Evolutionary conservation across 1,140 invertebrate genomes (phyloP).

Genomic region (Nasonia vitripennis): DNA sequence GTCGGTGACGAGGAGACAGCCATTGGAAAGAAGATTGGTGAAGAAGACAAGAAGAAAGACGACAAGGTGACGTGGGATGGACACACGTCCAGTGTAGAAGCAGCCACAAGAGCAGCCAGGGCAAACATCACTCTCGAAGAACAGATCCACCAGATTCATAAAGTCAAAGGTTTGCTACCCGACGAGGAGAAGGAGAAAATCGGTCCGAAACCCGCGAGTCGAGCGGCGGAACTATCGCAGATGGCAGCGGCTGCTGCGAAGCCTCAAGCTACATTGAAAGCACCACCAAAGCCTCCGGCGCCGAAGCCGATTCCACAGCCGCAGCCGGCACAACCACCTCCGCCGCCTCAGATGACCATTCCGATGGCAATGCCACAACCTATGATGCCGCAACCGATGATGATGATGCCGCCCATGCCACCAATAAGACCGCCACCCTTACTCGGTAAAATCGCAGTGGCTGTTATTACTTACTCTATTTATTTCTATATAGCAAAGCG

Average conservation of each 20-base stretch:
- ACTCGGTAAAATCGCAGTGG: neutral
- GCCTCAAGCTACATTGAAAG: conserved; percentile 73
- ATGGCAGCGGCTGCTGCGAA: conserved; percentile 73
- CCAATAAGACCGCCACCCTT: conserved; percentile 80
- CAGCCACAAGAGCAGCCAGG: conserved; percentile 91
- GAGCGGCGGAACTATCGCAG: conserved; percentile 67
- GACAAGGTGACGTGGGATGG: conserved; percentile 98
- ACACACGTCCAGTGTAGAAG: conserved; percentile 96
- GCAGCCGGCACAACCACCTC: conserved; percentile 66
- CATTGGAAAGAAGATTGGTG: conserved; percentile 99
- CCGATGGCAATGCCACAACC: conserved; percentile 77
- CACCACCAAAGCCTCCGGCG: conserved; percentile 71
- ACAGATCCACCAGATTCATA: conserved; percentile 98
- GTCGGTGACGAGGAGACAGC: conserved; percentile 98
- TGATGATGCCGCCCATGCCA: conserved; percentile 81
- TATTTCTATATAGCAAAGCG: conserved; percentile 20
- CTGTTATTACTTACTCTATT: neutral
- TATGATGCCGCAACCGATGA: conserved; percentile 78
- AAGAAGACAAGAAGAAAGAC: conserved; percentile 91
- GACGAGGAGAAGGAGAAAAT: conserved; percentile 97
- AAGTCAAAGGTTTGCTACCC: conserved; percentile 90
- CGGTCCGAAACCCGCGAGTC: conserved; percentile 84
- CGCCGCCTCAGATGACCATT: conserved; percentile 67
- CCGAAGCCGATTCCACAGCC: conserved; percentile 69
- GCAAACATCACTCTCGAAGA: conserved; percentile 97